Conservation (phyloP, 2,797 vertebrate genomes). For the Otolemur crassicaudatus region DNA sequence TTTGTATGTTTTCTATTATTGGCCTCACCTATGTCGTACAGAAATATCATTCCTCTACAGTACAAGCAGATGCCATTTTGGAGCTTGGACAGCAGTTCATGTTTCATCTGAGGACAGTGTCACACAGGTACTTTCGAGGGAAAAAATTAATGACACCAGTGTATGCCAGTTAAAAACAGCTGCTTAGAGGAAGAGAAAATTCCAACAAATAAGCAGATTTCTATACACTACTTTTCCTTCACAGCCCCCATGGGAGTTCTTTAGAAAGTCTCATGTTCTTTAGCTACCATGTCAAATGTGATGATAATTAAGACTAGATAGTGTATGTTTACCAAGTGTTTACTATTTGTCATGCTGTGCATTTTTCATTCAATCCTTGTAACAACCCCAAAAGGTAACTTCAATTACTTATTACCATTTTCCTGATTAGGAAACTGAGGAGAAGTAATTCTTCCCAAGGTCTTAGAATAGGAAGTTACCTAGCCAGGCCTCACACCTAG, state of each 20-base stretch:
- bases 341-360: neutral
- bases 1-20: slow-evolving; percentile 35
- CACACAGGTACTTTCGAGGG: slow-evolving; percentile 29
- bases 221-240: too few relatives aligned
- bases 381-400: neutral
- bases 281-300: neutral
- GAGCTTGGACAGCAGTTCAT: slow-evolving; percentile 7
- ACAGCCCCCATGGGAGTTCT: neutral
- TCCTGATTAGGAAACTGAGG: slow-evolving; percentile 34
- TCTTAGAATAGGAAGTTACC: neutral
- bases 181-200: neutral
- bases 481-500: neutral
- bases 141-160: slow-evolving; percentile 17
- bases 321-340: neutral
- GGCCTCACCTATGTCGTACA: slow-evolving; percentile 40
- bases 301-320: neutral
- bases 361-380: neutral
- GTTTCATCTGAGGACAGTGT: slow-evolving; percentile 40
- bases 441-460: neutral
- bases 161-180: neutral
- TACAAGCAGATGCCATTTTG: neutral
- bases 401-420: slow-evolving; percentile 9
- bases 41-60: slow-evolving; percentile 40
- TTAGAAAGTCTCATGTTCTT: neutral
- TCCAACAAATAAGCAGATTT: neutral